Percentiles rank a stretch among this genome's conserved stretches.
Conservation (phyloP, 2,888 invertebrate genomes). For the Stegana nigrithorax region DNA sequence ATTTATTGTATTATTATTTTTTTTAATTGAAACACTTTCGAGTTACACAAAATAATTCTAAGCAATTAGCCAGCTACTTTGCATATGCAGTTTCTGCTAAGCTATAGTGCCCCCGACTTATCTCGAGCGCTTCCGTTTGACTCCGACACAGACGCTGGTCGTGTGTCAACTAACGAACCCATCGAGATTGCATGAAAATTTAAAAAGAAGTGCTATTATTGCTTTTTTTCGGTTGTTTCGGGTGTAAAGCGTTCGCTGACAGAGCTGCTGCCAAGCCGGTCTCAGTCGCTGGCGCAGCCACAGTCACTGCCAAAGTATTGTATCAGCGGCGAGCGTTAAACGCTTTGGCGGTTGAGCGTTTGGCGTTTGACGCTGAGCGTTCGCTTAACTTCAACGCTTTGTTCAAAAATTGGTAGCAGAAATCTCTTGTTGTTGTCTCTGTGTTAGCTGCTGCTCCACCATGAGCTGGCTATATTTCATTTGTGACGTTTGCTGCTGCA, state of each 20-base stretch:
- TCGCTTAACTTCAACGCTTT: too few species aligned
- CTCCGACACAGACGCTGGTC: conserved; percentile 56
- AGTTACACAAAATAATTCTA: not conserved
- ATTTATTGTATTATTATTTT: not conserved
- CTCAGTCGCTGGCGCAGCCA: not conserved
- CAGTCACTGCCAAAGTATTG: too few species aligned
- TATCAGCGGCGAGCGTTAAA: too few species aligned
- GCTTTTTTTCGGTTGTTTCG: conserved; percentile 53
- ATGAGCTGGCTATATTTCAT: conserved; percentile 32
- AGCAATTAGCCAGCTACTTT: not conserved
- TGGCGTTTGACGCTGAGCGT: not conserved
- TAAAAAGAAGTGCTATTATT: conserved; percentile 66
- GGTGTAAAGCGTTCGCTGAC: conserved; percentile 21
- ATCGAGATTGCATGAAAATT: conserved; percentile 65
- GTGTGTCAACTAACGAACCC: conserved; percentile 64
- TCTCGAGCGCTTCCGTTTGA: conserved; percentile 35
- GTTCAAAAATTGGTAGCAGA: too few species aligned
- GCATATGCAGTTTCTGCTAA: not conserved
- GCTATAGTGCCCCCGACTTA: not conserved
- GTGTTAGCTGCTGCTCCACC: not conserved
- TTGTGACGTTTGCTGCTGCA: conserved; percentile 29
- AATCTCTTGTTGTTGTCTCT: too few species aligned
- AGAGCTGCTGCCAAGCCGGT: not conserved
- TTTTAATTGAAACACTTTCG: not conserved
- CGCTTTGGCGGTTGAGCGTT: too few species aligned